Base-by-base conservation (phyloP, 2,797 vertebrate species). In the Triplophysa yarkandensis region DNA sequence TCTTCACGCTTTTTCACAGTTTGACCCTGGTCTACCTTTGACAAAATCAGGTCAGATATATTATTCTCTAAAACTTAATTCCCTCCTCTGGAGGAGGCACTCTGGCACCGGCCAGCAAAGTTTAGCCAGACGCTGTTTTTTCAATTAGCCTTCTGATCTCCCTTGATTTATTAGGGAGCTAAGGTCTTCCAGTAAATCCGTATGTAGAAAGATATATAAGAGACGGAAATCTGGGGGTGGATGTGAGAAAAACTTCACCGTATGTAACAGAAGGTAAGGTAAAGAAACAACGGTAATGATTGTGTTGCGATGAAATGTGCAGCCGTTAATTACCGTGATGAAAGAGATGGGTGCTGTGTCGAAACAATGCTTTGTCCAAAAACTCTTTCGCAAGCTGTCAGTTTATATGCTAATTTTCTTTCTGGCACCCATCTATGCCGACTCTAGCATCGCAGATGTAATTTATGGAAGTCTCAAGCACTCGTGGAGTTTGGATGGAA, bases 111-210 rank as follows among this genome's bases (percentile, higher is more conserved):
- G 54, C 55, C 19, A 68, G 48, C 27, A 46, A 52, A 79, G 74
- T 77, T 79, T 43, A 54, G 48, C 54, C 44, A 77, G 62, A 41
- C 32, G 10, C 46, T 23, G 34, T 75, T 70, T 64, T 76, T 63
- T 77, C 54, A 68, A 76, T 83, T 80, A 81, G 80, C 77, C 72
- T 78, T 76, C 69, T 77, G 55, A 76, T 79, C 64, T 36, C 25
- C 14, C 60, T 60, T 43, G 58, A 64, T 52, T 79, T 65, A 77
- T 79, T 52, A 54, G 19, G 61, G 79, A 61, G 48, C 23, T n/a
- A 23, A 58, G 36, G 55, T 60, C 62, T 76, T 73, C 19, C 23
- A 68, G 71, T 68, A 74, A 70, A 77, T 46, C 19, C 19, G 17
- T 19, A 16, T 9, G 61, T 50, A 50, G 50, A 13, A 48, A 64